These are phyloP conservation scores for Lapara coniferarum DNA, from an alignment of 2,888 invertebrate species.

Conservation along the genomic window DNA sequence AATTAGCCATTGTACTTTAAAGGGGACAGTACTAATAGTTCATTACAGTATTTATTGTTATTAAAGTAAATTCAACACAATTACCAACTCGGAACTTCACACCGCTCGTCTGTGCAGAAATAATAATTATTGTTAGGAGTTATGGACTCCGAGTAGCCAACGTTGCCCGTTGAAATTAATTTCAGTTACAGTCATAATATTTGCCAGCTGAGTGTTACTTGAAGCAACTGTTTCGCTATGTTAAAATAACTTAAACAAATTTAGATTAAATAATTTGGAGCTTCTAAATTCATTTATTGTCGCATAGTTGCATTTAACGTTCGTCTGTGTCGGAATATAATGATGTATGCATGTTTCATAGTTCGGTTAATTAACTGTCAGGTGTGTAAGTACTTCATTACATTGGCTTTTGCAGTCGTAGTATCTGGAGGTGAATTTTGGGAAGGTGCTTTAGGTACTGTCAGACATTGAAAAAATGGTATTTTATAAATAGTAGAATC, in stretches of 20 bases:
- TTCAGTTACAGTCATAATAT: conserved; percentile 53
- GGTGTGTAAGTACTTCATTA: too few relatives aligned
- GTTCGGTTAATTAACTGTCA: too few relatives aligned
- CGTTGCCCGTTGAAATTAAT: conserved; percentile 58
- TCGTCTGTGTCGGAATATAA: neutral
- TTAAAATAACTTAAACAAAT: conserved; percentile 25
- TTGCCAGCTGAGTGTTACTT: conserved; percentile 49
- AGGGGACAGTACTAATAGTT: too few relatives aligned
- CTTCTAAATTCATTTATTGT: neutral
- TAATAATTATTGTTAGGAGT: conserved; percentile 51
- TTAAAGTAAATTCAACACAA: neutral
- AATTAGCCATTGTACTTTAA: too few relatives aligned
- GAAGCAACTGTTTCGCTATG: conserved; percentile 26
- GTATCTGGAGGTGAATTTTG: too few relatives aligned
- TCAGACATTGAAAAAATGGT: too few relatives aligned
- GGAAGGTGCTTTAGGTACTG: too few relatives aligned
- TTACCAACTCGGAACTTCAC: conserved; percentile 5
- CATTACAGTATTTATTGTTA: neutral
- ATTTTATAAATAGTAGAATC: too few relatives aligned
- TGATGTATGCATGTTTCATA: neutral
- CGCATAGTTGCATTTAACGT: neutral
- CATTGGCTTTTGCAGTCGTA: too few relatives aligned
- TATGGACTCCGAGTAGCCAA: conserved; percentile 45
- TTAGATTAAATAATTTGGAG: conserved; percentile 13
- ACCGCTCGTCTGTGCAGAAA: conserved; percentile 42